Evolutionary conservation across 2,888 invertebrate genomes (phyloP).

Genomic region (Galerucella nymphaeae): DNA sequence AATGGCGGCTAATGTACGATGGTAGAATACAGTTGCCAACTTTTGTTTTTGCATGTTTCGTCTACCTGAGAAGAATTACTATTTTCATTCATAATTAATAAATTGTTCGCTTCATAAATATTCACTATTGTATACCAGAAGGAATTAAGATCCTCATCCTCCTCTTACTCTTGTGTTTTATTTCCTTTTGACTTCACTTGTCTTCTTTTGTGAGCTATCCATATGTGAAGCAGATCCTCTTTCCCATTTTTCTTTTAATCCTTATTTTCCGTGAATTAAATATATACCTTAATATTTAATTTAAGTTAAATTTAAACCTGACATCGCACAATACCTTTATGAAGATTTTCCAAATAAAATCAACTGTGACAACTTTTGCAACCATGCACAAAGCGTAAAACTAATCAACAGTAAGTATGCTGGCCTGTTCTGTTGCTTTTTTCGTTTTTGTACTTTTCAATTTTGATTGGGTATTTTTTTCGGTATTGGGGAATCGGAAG

Average conservation of each 20-base stretch:
- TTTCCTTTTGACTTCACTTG: too few relatives aligned
- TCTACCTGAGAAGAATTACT: slow-evolving; percentile 12
- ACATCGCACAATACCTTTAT: too few relatives aligned
- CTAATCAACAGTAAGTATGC: not conserved
- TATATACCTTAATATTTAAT: not conserved
- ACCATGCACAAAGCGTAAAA: slow-evolving; percentile 3
- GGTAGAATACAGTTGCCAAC: not conserved
- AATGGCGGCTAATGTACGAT: slow-evolving; percentile 8
- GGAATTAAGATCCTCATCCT: too few relatives aligned
- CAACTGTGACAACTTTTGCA: not conserved
- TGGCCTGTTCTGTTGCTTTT: not conserved
- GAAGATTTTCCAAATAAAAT: slow-evolving; percentile 1
- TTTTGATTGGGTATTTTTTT: slow-evolving; percentile 1
- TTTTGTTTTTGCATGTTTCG: slow-evolving; percentile 4
- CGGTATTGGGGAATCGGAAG: not conserved
- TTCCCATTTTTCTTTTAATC: too few relatives aligned
- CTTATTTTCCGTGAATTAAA: too few relatives aligned
- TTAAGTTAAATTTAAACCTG: not conserved
- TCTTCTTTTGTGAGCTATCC: too few relatives aligned
- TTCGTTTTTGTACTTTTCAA: not conserved
- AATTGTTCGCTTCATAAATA: too few relatives aligned
- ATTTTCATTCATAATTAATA: not conserved
- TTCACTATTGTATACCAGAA: too few relatives aligned
- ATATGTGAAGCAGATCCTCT: too few relatives aligned
- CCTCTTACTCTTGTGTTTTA: too few relatives aligned